phyloP scores from a whole-genome alignment of 2,797 vertebrate genomes.

The Macropus fuliginosus region DNA sequence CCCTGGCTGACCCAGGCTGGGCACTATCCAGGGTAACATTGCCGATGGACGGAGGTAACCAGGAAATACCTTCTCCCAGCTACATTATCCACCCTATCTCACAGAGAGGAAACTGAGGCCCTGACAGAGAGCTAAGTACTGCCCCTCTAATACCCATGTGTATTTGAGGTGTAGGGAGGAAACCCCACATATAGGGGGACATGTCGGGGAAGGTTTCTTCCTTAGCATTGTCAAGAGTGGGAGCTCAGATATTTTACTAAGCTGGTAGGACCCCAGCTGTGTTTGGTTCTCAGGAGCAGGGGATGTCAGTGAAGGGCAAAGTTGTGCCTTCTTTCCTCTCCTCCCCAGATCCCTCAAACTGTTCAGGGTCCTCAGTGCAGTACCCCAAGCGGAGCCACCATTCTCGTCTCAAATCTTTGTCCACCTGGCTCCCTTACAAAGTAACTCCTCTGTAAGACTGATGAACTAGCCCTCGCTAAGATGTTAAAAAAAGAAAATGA shows the following conservation, averaged over 20 bases:
- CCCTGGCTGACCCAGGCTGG: neutral
- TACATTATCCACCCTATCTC: accelerated
- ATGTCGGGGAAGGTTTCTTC: neutral
- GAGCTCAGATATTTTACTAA: neutral
- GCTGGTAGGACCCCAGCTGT: neutral
- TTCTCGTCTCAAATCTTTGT: neutral
- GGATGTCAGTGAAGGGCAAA: neutral
- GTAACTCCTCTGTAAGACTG: neutral
- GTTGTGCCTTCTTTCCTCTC: neutral
- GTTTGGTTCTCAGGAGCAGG: neutral
- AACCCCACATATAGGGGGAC: neutral
- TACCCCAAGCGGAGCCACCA: neutral
- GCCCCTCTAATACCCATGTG: neutral
- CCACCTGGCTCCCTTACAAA: neutral
- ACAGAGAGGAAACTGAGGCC: neutral
- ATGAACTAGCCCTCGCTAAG: neutral
- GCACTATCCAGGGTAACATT: neutral
- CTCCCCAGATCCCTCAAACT: neutral
- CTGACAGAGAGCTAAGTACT: neutral
- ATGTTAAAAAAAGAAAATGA: neutral
- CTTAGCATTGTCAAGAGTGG: neutral
- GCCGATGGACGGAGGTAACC: neutral
- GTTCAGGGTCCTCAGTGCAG: neutral
- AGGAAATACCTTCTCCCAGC: neutral
- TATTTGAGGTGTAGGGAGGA: neutral